A percentile compares a stretch with the other conserved stretches of the same genome.
Conservation (phyloP, 23 tunicate genomes). For the Styela clava region DNA sequence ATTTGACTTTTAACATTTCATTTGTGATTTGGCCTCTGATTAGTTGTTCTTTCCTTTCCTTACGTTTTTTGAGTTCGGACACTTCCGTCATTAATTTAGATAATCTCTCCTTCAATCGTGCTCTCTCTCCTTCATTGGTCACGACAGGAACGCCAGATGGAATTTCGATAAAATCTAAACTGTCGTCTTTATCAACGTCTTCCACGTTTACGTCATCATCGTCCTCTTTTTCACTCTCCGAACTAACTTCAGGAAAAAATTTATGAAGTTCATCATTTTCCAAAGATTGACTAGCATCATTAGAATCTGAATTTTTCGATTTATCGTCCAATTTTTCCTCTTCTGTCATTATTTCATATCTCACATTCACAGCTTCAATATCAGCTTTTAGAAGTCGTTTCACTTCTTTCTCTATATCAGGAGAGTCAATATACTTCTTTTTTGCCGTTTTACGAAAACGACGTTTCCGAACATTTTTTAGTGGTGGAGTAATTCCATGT, state of each 20-base stretch:
- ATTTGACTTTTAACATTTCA: constrained; percentile 62
- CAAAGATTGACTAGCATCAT: constrained; percentile 11
- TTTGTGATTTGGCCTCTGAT: constrained; percentile 76
- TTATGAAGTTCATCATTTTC: constrained; percentile 80
- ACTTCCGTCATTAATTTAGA: constrained; percentile 58
- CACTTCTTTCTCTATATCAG: constrained; percentile 95
- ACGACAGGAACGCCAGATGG: constrained; percentile 55
- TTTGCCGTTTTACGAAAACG: constrained; percentile 85
- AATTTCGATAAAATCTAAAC: constrained; percentile 62
- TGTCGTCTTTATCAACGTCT: constrained; percentile 48
- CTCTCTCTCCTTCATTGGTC: constrained; percentile 52
- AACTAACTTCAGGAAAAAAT: constrained; percentile 72
- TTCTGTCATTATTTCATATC: constrained; percentile 69
- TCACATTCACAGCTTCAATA: constrained; percentile 85
- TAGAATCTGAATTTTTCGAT: constrained; percentile 20
- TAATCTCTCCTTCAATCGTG: constrained; percentile 39
- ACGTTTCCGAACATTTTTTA: constrained; percentile 80
- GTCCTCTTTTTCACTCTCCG: constrained; percentile 50
- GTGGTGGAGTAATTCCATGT: constrained; percentile 90
- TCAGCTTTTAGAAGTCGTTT: constrained; percentile 84
- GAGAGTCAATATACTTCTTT: constrained; percentile 90
- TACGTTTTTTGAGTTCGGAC: constrained; percentile 53
- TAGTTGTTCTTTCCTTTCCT: constrained; percentile 45
- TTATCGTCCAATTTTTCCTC: constrained; percentile 52
- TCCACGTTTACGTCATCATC: constrained; percentile 78